Base-by-base conservation (phyloP, 2,113 vertebrate genomes). In the Penelope pileata region DNA sequence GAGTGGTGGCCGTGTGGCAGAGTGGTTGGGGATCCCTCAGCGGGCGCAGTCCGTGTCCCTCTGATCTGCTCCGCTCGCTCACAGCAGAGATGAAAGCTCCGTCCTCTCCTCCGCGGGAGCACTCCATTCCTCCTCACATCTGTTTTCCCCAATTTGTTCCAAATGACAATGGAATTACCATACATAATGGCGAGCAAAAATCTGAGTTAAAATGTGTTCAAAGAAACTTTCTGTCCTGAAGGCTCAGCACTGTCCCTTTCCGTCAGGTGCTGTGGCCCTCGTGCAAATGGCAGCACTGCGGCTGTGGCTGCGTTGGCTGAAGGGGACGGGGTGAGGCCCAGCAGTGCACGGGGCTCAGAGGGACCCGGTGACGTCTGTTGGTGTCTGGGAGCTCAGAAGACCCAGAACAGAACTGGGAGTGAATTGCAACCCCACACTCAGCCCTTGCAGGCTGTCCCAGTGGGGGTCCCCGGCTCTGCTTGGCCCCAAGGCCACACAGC, bases 41-140 rank as follows among this genome's bases (percentile, higher is more conserved):
- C 75, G 58, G 78, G 78, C 13, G 21, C 19, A 40, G 36, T 56
- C 34, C 14, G 7, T 0, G 0, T 54, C 21, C 26, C 59, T 54
- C 85, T 83, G 83, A 69, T 89, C 54, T 81, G 63, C 73, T 68
- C 23, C 34, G 3, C 15, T 32, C 48, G 68, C 23, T 78, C 30
- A 63, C 45, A 38, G 22, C 1, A 32, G 42, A 88, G 78, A 53
- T 47, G 23, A 92, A 95, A 94, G 66, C 82, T 90, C 67, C 54
- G 12, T 74, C 72, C 69, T 45, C 70, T 62, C 40, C 2, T 5
- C 0, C 9, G 38, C 50, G 43, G 82, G 23, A 63, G 54, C 42
- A 51, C 30, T 47, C 83, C 63, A n/a, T 80, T 83, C 63, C 67
- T 94, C 42, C 67, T 88, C 91, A 63, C 45, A 63, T 90, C 78